A percentile compares a stretch with the other conserved stretches of the same genome.
Evolutionary conservation across 2,113 vertebrate genomes (phyloP).

Genomic region (Epinephelus cyanopodus): DNA sequence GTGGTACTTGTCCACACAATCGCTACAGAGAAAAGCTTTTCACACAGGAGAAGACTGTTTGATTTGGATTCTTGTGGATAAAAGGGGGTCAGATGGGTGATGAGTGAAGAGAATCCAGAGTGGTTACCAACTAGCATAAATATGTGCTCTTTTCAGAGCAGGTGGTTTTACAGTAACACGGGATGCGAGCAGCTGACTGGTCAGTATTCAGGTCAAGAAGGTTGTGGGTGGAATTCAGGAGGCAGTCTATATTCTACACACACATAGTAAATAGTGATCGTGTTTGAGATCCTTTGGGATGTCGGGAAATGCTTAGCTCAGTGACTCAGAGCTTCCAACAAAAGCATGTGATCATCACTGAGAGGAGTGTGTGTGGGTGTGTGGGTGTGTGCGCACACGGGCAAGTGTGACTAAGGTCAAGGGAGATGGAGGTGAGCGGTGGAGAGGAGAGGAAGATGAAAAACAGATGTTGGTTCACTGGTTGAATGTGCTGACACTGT

Average conservation of each 20-base stretch:
- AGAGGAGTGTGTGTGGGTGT: background rate
- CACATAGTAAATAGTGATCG: constrained; percentile 41
- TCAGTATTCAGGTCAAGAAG: constrained; percentile 12
- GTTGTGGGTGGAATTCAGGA: constrained; percentile 32
- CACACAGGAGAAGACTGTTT: constrained; percentile 56
- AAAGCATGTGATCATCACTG: constrained; percentile 64
- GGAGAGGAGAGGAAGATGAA: constrained; percentile 53
- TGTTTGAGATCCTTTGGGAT: constrained; percentile 64
- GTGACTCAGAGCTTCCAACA: constrained; percentile 67
- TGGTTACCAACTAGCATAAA: constrained; percentile 13
- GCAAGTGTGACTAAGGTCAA: constrained; percentile 56
- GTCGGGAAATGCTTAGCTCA: constrained; percentile 74
- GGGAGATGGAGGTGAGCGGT: constrained; percentile 48
- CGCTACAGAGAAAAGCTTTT: constrained; percentile 51
- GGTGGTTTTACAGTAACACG: background rate
- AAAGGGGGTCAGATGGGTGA: constrained; percentile 37
- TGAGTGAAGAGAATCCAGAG: constrained; percentile 43
- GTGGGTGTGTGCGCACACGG: background rate
- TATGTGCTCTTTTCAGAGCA: background rate
- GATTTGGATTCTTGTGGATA: constrained; percentile 65
- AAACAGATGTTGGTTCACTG: constrained; percentile 55
- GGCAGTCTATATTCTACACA: constrained; percentile 13
- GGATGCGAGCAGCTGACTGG: background rate
- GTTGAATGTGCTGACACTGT: constrained; percentile 70
- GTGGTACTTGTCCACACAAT: constrained; percentile 58